Percentiles rank a stretch among this genome's conserved stretches.
These are phyloP conservation scores for Congeria kusceri DNA, from an alignment of 2,888 invertebrate species.

Conservation along the genomic window DNA sequence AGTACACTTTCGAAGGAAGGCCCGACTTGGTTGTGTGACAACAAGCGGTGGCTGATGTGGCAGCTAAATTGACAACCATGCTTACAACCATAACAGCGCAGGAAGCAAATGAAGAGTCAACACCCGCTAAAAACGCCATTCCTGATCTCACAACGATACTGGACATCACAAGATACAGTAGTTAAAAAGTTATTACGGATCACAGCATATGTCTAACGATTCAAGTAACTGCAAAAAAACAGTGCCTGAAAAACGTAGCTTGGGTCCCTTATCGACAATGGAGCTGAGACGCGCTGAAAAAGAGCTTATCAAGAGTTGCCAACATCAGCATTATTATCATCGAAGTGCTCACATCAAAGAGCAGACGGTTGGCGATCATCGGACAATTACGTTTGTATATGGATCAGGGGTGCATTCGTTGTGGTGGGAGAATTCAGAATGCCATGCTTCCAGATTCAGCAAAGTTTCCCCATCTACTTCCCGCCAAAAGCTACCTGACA, in stretches of 20 bases:
- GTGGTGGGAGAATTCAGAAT: background rate
- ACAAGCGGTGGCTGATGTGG: background rate
- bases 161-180: background rate
- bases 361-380: constrained; percentile 10
- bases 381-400: background rate
- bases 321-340: background rate
- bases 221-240: background rate
- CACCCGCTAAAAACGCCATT: background rate
- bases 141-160: background rate
- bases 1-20: background rate
- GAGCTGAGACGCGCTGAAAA: background rate
- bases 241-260: background rate
- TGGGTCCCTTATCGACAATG: background rate
- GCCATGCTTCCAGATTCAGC: constrained; percentile 1
- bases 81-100: background rate
- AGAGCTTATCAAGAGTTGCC: background rate
- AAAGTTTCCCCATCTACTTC: constrained; percentile 29
- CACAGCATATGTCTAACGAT: background rate
- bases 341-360: background rate
- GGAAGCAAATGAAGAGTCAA: background rate
- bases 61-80: background rate
- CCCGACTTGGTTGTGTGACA: background rate
- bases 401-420: constrained; percentile 2
- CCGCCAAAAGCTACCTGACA: constrained; percentile 24
- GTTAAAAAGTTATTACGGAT: background rate